These are phyloP conservation scores for Cryptocephalus primarius DNA, from an alignment of 2,888 invertebrate genomes.

Conservation along the genomic window DNA sequence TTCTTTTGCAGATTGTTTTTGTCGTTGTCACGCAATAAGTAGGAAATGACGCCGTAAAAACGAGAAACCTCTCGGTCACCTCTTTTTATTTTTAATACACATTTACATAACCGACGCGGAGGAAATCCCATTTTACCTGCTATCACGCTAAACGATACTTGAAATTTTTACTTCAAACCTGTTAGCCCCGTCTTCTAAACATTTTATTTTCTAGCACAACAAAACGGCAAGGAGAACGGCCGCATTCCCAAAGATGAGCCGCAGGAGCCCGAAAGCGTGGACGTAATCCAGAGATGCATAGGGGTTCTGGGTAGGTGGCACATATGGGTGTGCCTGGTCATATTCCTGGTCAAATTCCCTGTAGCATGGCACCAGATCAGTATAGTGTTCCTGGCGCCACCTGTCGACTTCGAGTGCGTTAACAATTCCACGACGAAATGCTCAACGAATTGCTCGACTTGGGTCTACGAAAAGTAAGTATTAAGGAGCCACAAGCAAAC, in stretches of 20 bases:
- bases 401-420: conserved; percentile 41
- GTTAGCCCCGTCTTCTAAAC: background rate
- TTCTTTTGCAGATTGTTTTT: no score
- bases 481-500: background rate
- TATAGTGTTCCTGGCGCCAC: conserved; percentile 66
- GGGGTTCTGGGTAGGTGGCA: conserved; percentile 69
- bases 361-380: conserved; percentile 74
- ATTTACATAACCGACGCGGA: no score
- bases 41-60: no score
- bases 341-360: conserved; percentile 56
- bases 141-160: no score
- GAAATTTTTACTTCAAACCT: conserved; percentile 1
- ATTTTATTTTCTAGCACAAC: conserved; percentile 8
- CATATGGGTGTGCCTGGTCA: conserved; percentile 54
- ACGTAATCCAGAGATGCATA: conserved; percentile 57
- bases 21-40: no score
- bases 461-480: conserved; percentile 49
- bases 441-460: conserved; percentile 42
- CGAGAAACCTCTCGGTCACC: no score
- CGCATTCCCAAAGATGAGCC: no score
- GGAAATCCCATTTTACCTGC: no score
- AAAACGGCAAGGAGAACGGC: conserved; percentile 11
- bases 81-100: no score
- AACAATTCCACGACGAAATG: conserved; percentile 42
- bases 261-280: conserved; percentile 25